These are phyloP conservation scores for Callocephalon fimbriatum DNA, from an alignment of 2,113 vertebrate species.

Conservation along the genomic window DNA sequence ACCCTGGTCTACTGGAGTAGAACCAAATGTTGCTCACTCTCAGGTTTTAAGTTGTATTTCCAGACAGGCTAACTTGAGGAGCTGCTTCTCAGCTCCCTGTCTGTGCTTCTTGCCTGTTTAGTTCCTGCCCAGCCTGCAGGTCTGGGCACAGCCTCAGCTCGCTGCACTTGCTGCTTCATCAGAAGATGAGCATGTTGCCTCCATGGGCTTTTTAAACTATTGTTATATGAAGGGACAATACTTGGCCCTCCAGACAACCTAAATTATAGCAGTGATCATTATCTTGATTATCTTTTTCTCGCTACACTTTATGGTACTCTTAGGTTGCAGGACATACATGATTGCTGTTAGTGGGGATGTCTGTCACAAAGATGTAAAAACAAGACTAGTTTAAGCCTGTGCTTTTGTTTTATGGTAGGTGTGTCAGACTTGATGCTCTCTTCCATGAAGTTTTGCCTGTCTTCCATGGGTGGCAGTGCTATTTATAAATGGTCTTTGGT, in stretches of 20 bases:
- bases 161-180: not conserved
- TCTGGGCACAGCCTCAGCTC: not conserved
- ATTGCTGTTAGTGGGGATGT: not conserved
- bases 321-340: not conserved
- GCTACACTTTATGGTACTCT: not conserved
- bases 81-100: not conserved
- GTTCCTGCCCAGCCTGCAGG: not conserved
- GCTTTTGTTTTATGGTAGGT: not conserved
- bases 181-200: not conserved
- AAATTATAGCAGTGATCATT: not conserved
- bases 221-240: not conserved
- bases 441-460: not conserved
- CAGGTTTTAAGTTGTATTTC: not conserved
- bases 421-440: not conserved
- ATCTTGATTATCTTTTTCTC: not conserved
- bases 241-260: not conserved
- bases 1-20: not conserved
- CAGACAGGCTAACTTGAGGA: not conserved
- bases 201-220: not conserved
- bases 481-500: not conserved
- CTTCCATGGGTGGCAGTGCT: not conserved
- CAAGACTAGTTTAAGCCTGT: not conserved
- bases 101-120: not conserved
- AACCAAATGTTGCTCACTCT: not conserved
- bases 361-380: not conserved